Evolutionary conservation across 2,888 invertebrate species (phyloP), one percentile per base, ranked within the genome.

Genomic region (Drosophila mercatorum): DNA sequence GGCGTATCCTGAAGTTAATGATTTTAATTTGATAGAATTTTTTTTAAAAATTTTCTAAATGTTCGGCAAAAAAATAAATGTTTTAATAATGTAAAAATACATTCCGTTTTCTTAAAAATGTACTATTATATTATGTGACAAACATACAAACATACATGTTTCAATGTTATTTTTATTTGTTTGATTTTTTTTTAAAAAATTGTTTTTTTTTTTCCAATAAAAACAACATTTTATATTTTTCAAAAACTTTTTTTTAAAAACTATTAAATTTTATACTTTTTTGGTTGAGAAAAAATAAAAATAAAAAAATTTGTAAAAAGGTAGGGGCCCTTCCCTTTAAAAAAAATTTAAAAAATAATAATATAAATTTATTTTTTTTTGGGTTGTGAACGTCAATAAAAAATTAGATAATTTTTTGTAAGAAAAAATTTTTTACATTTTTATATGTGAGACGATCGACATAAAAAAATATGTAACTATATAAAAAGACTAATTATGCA

Each of bases 1-100:
- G 91, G 90, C 88, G 91, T 88, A 85, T 92, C 92, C 92, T 92
- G 90, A 84, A 80, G 84, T 72, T 62, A 81, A 69, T 68, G 70
- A 61, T 66, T 68, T 63, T 56, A 75, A 67, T 52, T 59, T 62
- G 59, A 46, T 59, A 44, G n/a, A n/a, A n/a, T n/a, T 58, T 31
- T 61, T 53, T 78, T 60, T 40, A 44, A 46, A 52, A 36, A 17
- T 34, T 53, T 57, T 57, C 5, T 17, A 41, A 44, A 41, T 40
- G 51, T 51, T 68, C 36, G 40, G 14, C 52, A 46, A 14, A 34
- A 0, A 11, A 36, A 51, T 34, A 17, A 17, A 17, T 22, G 51
- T 51, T 51, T 51, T 34, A 11, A 17, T 12, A 36, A 66, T 55
- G 26, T 67, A 44, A 44, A 44, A 44, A 47, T 36, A 56, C 47